Base-by-base conservation (phyloP, 2,113 vertebrate genomes). In the Xerus inauris region DNA sequence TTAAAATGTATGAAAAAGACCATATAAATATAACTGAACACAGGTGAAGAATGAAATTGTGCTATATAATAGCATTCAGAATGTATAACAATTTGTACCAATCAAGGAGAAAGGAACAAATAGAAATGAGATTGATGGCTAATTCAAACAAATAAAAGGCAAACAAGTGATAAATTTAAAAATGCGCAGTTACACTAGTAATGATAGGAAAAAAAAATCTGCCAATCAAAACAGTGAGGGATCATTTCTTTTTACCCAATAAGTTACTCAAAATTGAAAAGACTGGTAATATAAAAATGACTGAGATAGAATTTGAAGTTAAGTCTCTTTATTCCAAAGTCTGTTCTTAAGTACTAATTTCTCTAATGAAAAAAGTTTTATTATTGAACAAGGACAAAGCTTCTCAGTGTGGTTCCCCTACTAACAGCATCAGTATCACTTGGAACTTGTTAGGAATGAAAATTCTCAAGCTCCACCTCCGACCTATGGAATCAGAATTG, bases 101-200 rank as follows among this genome's bases (percentile, higher is more conserved):
- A 76, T 93, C 35, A 84, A 69, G 95, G 71, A 89, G 40, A 76
- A 96, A 94, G 38, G n/a, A 79, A 82, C 10, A 83, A 71, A 82
- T 12, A 89, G 14, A 73, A 75, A 65, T 72, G 32, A 82, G 6
- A 64, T 17, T 32, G 13, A 94, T 45, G 71, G 45, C 71, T 65
- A 77, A 47, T 49, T 90, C 35, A 87, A 14, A 87, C 5, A 79
- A 91, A 59, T 32, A 59, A 93, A 84, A 73, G 28, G 35, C 12
- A 94, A 87, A 40, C 64, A 51, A 75, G 5, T 11, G 22, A 40
- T 73, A 80, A 83, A 38, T 42, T 19, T 30, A 28, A 84, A 32
- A 87, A 79, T 57, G 54, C 24, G 20, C 5, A n/a, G 38, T 38
- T 42, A 73, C 32, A 79, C 4, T 47, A 8, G 35, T 73, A 83